phyloP scores from a whole-genome alignment of 2,888 invertebrate species.

The Drosophila mercatorum region DNA sequence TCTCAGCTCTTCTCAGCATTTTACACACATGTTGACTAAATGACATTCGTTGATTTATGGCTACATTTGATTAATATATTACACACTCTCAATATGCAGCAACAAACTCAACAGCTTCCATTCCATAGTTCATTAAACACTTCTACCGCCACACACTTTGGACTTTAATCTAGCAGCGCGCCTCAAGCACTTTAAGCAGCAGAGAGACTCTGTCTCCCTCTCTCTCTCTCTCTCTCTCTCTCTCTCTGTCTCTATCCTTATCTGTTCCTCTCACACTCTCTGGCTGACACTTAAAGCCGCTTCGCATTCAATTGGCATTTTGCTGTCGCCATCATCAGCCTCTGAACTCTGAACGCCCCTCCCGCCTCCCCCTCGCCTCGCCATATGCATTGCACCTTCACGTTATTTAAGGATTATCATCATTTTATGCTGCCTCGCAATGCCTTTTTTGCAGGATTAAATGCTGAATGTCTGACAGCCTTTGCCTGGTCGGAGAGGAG shows the following conservation, averaged over 20 bases:
- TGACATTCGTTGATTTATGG: conserved; percentile 9
- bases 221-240: too few relatives aligned
- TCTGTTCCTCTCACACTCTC: conserved; percentile 7
- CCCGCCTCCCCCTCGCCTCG: neutral
- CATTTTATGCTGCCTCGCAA: conserved; percentile 72
- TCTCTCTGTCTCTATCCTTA: neutral
- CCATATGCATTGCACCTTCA: conserved; percentile 26
- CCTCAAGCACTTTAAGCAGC: conserved; percentile 46
- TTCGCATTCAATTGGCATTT: conserved; percentile 73
- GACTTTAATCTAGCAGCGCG: conserved; percentile 45
- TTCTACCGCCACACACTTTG: conserved; percentile 27
- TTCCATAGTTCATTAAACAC: conserved; percentile 46
- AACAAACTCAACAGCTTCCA: conserved; percentile 12
- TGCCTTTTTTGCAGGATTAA: conserved; percentile 76
- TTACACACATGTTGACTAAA: conserved; percentile 3
- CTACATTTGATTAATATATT: conserved; percentile 14
- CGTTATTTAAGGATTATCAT: conserved; percentile 78
- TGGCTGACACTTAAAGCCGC: conserved; percentile 65
- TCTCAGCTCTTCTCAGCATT: neutral
- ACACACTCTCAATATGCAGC: conserved; percentile 7
- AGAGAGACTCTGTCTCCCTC: neutral
- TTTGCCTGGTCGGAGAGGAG: neutral
- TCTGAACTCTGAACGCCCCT: conserved; percentile 4
- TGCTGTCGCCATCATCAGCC: conserved; percentile 66
- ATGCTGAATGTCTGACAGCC: conserved; percentile 44